phyloP scores from a whole-genome alignment of 2,797 vertebrate species.

The Taeniopygia guttata region DNA sequence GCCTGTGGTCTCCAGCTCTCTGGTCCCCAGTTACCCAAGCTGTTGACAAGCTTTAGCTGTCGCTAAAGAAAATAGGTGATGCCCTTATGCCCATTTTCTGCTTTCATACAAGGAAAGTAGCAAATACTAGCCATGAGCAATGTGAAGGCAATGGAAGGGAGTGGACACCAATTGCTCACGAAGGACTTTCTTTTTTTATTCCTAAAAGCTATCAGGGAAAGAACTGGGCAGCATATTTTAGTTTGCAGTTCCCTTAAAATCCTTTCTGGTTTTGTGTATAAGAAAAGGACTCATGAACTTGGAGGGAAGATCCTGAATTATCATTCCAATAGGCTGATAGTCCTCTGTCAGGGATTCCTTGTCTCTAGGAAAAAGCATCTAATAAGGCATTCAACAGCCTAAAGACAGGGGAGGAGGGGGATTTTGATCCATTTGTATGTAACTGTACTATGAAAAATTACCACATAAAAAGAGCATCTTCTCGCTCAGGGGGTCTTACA shows the following conservation, averaged over 20 bases:
- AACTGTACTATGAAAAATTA: conserved; percentile 20
- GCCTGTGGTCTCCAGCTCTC: background rate
- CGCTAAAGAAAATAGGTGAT: background rate
- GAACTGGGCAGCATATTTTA: background rate
- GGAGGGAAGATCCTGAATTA: background rate
- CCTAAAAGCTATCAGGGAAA: background rate
- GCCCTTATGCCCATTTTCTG: background rate
- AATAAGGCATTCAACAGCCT: background rate
- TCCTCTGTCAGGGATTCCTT: background rate
- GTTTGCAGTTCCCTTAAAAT: background rate
- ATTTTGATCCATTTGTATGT: background rate
- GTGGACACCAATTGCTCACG: background rate
- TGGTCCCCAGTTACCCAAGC: background rate
- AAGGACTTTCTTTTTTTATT: background rate
- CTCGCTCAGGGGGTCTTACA: background rate
- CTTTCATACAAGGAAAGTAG: background rate
- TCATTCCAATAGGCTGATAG: background rate
- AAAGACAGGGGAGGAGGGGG: background rate
- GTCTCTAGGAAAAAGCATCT: background rate
- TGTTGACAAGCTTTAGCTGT: background rate
- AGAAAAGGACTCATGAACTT: background rate
- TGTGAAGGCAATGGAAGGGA: background rate
- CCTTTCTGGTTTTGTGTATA: background rate
- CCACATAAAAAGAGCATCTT: background rate
- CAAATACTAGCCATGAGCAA: background rate